Base-by-base conservation (phyloP, 2,888 invertebrate species). In the Apoderus coryli region DNA sequence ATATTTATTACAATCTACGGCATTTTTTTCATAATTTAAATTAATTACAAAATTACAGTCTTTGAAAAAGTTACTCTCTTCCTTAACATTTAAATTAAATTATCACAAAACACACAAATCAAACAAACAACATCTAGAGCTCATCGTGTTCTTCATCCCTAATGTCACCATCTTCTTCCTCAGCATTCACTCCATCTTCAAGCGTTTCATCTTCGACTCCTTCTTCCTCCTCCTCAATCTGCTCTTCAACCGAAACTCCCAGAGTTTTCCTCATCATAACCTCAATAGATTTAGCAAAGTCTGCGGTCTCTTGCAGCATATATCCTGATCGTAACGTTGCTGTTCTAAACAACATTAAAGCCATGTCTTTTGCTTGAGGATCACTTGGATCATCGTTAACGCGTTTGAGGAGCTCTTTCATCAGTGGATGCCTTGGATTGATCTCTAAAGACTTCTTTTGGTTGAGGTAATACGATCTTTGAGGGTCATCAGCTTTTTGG, bases 391-490 rank as follows among this genome's bases (percentile, higher is more conserved):
- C 80, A 36, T 74, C 69, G 39, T 70, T 70, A 11, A 95, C 79
- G 46, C 88, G 70, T 15, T 77, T 72, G 53, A 93, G 64, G 41
- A 98, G 66, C 61, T 95, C 93, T 44, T 79, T 77, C 51, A 98
- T 78, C 28, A 98, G 66, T 13, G 98, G 96, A 70, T 98, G 98
- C 30, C 89, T 70, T 23, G 96, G 93, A 64, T 98, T 98, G 47
- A 98, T 77, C 68, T 99, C 98, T 44, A 98, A 63, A 28, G 85
- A 85, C 64, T 96, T 98, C 73, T 89, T 95, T 60, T 93, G 92
- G 52, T 76, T 79, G 25, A 90, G 63, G 57, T 93, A 89, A 57
- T 86, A 84, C 47, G 72, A 71, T 50, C 86, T 76, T 53, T 89
- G 85, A 16, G 86, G 80, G 64, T 93, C 92, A 52, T 93, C 85